These are phyloP conservation scores for Abramis brama DNA, from an alignment of 2,113 vertebrate species.

Conservation along the genomic window DNA sequence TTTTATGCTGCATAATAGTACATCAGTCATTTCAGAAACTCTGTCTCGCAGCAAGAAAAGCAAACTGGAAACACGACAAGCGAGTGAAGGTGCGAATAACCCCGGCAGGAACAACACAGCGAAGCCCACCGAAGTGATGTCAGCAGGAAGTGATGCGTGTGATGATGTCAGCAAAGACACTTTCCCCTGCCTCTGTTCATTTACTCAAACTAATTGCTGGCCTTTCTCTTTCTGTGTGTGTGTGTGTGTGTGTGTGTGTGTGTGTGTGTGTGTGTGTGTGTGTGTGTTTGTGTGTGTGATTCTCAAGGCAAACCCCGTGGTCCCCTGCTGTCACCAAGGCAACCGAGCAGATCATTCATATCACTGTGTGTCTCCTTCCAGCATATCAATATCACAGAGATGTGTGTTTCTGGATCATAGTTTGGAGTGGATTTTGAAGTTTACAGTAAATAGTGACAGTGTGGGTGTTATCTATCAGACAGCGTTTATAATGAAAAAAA, in stretches of 20 bases:
- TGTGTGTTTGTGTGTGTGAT: background rate
- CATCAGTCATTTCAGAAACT: background rate
- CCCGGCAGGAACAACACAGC: background rate
- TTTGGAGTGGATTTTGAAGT: background rate
- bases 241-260: background rate
- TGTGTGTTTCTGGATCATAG: conserved; percentile 5
- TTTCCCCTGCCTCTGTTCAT: background rate
- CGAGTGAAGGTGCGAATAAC: background rate
- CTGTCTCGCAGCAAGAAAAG: conserved; percentile 54
- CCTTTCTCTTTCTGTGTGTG: background rate
- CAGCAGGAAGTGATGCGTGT: background rate
- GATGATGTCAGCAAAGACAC: conserved; percentile 9
- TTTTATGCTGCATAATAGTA: no score
- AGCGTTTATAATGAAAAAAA: background rate
- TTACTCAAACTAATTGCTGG: background rate
- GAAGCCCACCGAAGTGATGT: background rate
- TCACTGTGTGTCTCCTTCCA: conserved; percentile 8
- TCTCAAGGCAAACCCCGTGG: conserved; percentile 25
- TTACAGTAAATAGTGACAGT: background rate
- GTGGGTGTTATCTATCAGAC: background rate
- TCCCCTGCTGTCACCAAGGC: conserved; percentile 32
- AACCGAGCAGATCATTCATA: conserved; percentile 18
- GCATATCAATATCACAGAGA: background rate
- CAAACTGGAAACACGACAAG: conserved; percentile 1
- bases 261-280: conserved; percentile 1